These are phyloP conservation scores for Paratrypauchen microcephalus DNA, from an alignment of 2,797 vertebrate species.

Conservation along the genomic window DNA sequence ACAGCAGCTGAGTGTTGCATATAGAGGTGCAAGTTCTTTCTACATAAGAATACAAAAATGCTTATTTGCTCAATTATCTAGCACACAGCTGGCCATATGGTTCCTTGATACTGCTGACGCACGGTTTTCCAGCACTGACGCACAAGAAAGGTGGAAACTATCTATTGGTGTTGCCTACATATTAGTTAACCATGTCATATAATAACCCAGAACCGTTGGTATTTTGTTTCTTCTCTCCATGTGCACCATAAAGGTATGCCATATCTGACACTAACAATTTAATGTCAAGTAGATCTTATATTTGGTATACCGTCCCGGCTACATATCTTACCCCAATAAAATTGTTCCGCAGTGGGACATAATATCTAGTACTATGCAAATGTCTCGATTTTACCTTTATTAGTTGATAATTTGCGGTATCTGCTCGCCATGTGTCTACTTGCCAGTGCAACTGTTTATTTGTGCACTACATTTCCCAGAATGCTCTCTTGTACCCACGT, in stretches of 20 bases:
- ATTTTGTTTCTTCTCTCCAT: not conserved
- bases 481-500: conserved; percentile 12
- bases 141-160: conserved; percentile 12
- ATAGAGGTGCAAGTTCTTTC: conserved; percentile 19
- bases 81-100: conserved; percentile 68
- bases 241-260: not conserved
- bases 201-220: not conserved
- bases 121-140: conserved; percentile 44
- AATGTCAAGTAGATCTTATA: not conserved
- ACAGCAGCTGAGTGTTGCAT: conserved; percentile 22
- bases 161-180: conserved; percentile 19
- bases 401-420: not conserved
- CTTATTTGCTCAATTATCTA: conserved; percentile 64
- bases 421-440: not conserved
- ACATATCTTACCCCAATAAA: not conserved
- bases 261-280: not conserved
- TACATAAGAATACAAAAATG: conserved; percentile 31
- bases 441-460: not conserved
- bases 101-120: conserved; percentile 52
- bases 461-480: conserved; percentile 61
- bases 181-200: conserved; percentile 1
- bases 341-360: not conserved
- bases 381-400: not conserved
- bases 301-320: too few species aligned
- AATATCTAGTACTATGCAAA: not conserved